A percentile compares a stretch with the other conserved stretches of the same genome.
These are phyloP conservation scores for Propsilocerus akamusi DNA, from an alignment of 1,140 invertebrate genomes.

Conservation along the genomic window DNA sequence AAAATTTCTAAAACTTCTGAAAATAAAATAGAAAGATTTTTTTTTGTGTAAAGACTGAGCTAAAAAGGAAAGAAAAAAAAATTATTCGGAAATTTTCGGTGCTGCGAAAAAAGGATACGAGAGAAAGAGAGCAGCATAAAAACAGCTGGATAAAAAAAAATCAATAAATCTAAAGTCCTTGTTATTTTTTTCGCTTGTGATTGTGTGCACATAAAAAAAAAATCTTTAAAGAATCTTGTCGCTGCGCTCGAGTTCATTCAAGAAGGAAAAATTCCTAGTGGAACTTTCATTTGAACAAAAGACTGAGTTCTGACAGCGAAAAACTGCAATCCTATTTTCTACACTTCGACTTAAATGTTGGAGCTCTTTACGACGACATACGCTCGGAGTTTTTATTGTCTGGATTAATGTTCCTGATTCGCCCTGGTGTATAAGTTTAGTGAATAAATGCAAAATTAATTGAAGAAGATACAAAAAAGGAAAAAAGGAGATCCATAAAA, in stretches of 20 bases:
- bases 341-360: too few species aligned
- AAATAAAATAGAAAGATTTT: too few species aligned
- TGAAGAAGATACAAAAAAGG: not conserved
- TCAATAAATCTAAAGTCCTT: conserved; percentile 3
- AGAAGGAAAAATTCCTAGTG: not conserved
- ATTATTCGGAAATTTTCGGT: not conserved
- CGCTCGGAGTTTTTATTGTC: too few species aligned
- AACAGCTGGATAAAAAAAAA: conserved; percentile 4
- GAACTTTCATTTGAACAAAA: not conserved
- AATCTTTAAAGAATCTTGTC: not conserved
- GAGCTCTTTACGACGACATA: too few species aligned
- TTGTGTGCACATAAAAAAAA: not conserved
- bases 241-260: too few species aligned
- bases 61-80: not conserved
- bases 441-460: not conserved
- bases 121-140: not conserved
- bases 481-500: too few species aligned
- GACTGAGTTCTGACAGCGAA: conserved; percentile 7
- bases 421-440: not conserved
- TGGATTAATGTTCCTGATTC: conserved; percentile 6
- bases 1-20: too few species aligned
- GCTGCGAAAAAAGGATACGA: too few species aligned
- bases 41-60: not conserved
- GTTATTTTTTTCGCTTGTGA: not conserved
- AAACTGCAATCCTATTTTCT: not conserved